Percentiles rank a stretch among this genome's conserved stretches.
phyloP scores from a whole-genome alignment of 1,140 invertebrate genomes.

The Gerris buenoi region DNA sequence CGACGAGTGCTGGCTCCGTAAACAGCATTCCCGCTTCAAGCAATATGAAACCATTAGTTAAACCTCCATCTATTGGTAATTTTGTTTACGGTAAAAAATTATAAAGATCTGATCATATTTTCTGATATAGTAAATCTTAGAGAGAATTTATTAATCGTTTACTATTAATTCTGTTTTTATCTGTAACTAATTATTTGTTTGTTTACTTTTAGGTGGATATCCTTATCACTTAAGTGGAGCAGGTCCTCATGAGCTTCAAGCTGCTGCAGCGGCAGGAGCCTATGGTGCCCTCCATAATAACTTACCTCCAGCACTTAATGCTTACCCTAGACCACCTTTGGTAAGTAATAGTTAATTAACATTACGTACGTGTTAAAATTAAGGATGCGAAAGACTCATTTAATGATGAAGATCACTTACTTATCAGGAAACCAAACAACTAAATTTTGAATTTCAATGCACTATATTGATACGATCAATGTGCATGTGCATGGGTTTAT shows the following conservation, averaged over 20 bases:
- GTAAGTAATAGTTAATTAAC: conserved; percentile 33
- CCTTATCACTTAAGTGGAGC: conserved; percentile 39
- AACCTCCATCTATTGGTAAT: conserved; percentile 37
- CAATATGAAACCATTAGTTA: conserved; percentile 40
- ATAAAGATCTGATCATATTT: neutral
- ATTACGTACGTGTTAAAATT: too few relatives aligned
- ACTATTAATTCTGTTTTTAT: neutral
- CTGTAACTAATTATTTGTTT: neutral
- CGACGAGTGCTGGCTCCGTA: conserved; percentile 48
- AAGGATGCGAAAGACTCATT: too few relatives aligned
- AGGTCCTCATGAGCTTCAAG: conserved; percentile 27
- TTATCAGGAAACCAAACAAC: too few relatives aligned
- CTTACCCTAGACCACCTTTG: conserved; percentile 29
- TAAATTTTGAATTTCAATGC: too few relatives aligned
- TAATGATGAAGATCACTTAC: too few relatives aligned
- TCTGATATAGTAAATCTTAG: neutral
- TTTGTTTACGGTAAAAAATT: neutral
- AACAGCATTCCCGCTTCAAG: conserved; percentile 31
- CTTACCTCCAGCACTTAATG: conserved; percentile 27
- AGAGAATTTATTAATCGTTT: neutral
- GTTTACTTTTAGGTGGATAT: conserved; percentile 31
- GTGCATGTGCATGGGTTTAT: too few relatives aligned
- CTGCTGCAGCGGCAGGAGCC: conserved; percentile 20
- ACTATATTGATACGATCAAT: too few relatives aligned
- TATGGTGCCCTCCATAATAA: conserved; percentile 28